Conservation (phyloP, 2,113 vertebrate genomes). For the Leucoraja erinaceus region DNA sequence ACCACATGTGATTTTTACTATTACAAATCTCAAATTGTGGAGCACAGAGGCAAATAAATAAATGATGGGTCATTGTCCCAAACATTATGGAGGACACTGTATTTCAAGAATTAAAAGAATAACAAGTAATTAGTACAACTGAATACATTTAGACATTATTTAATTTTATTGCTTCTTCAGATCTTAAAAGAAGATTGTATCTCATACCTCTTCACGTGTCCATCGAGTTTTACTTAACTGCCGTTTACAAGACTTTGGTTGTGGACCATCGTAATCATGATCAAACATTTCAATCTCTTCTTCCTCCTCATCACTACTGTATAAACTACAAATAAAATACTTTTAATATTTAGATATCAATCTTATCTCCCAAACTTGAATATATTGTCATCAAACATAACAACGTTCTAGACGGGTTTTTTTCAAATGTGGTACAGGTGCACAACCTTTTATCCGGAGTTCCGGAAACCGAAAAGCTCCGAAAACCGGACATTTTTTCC, state of each 20-base stretch:
- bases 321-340: conserved; percentile 68
- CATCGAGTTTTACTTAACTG: conserved; percentile 95
- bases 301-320: conserved; percentile 95
- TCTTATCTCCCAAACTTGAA: neutral
- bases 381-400: neutral
- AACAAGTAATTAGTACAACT: neutral
- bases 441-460: too few relatives aligned
- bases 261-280: conserved; percentile 87
- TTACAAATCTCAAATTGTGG: too few relatives aligned
- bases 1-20: too few relatives aligned
- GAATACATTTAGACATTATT: neutral
- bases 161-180: neutral
- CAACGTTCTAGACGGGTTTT: neutral
- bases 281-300: conserved; percentile 93
- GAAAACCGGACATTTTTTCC: too few relatives aligned
- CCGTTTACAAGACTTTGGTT: conserved; percentile 83
- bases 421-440: neutral
- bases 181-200: neutral
- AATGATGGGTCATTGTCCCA: too few relatives aligned
- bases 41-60: too few relatives aligned
- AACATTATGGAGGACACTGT: too few relatives aligned
- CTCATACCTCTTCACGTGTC: conserved; percentile 89
- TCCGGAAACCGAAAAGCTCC: too few relatives aligned
- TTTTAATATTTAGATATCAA: neutral
- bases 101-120: neutral